Base-by-base conservation (phyloP, 1,140 invertebrate species). In the Parasteatoda tepidariorum region DNA sequence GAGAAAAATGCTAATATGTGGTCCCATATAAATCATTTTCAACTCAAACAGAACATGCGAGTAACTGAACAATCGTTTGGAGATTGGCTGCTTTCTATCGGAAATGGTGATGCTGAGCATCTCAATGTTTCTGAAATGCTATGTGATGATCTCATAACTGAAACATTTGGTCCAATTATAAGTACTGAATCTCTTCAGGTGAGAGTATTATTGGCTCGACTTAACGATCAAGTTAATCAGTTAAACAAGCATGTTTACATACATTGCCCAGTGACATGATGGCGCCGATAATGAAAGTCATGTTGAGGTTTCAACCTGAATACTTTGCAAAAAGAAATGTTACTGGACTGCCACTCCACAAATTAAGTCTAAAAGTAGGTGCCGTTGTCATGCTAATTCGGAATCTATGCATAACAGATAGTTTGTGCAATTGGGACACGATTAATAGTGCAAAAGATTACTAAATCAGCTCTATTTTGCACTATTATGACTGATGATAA, bases 341-440 rank as follows among this genome's bases (percentile, higher is more conserved):
- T 22, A 83, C 87, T 33, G 88, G 89, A 9, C 26, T 89, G 13
- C 89, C 90, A 18, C 87, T 87, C 22, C 90, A 90, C 84, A 85
- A 84, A 66, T 84, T 90, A 6, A 76, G 70, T 24, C 71, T 90
- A 7, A 90, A 90, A 86, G 48, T 86, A 33, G 87, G 88, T 18
- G 34, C 82, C 11, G 81, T 85, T 34, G 79, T 90, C 0, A 90
- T 90, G 78, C 76, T 90, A 11, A 68, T 90, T 2, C 38, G 89
- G 38, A 90, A 90, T 84, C 24, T 90, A 5, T 83, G 88, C 84
- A 41, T 86, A 11, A 74, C 64, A 7, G 34, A 66, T 68, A 86
- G 87, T 13, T 75, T 89, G 0, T 88, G 87, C 78, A 90, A 90
- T n/a, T 85, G 89, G 89, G 3, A 89, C 89, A 18, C 75, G 88